A percentile compares a stretch with the other conserved stretches of the same genome.
Conservation (phyloP, 2,113 vertebrate genomes). For the Drymodes brunneopygia region DNA sequence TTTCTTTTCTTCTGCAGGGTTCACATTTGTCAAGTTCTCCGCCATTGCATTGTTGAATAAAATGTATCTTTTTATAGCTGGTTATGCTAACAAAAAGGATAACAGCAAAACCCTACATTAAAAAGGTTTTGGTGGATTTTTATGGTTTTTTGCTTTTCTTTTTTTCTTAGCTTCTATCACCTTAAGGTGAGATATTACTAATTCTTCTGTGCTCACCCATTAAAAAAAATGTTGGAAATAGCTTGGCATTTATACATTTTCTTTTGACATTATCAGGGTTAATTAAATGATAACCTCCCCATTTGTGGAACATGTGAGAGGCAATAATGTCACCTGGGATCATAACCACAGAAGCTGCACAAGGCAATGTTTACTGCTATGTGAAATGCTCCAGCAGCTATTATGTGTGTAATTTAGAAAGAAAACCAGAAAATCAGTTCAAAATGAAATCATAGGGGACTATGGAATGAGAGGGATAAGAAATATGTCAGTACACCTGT, state of each 20-base stretch:
- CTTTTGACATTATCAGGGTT: constrained; percentile 66
- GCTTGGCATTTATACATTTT: constrained; percentile 58
- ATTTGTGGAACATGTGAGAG: constrained; percentile 7
- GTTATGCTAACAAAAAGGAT: neutral
- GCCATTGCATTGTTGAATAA: neutral
- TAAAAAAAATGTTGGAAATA: constrained; percentile 19
- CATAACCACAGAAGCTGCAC: neutral
- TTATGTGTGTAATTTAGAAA: neutral
- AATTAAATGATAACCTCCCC: constrained; percentile 58
- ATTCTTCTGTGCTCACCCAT: neutral
- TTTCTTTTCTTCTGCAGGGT: neutral
- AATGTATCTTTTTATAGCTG: neutral
- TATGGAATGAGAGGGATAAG: neutral
- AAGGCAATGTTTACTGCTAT: neutral
- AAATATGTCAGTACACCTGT: neutral
- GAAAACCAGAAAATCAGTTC: neutral
- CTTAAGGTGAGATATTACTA: neutral
- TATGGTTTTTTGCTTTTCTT: neutral
- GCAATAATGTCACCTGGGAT: constrained; percentile 19
- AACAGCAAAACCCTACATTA: neutral
- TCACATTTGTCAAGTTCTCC: neutral
- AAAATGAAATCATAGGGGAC: neutral
- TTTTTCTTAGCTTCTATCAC: neutral
- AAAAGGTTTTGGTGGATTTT: neutral
- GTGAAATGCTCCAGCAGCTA: neutral